Percentiles rank a stretch among this genome's conserved stretches.
phyloP scores from a whole-genome alignment of 2,888 invertebrate genomes.

The Luperina nickerlii region DNA sequence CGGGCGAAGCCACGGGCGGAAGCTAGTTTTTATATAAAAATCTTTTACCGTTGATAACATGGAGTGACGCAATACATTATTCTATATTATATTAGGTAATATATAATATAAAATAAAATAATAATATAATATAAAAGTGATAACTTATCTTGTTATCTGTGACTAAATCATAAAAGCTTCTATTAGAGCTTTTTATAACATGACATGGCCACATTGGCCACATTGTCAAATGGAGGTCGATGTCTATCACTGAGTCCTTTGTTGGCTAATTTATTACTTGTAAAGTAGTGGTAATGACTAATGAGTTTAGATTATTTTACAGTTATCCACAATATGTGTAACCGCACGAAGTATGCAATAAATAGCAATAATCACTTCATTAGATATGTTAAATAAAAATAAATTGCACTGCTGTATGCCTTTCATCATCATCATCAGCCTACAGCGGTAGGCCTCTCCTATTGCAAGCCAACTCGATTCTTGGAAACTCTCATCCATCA shows the following conservation, averaged over 20 bases:
- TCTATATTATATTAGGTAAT: conserved; percentile 22
- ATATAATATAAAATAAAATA: too few species aligned
- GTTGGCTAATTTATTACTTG: conserved; percentile 1
- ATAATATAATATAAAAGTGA: too few species aligned
- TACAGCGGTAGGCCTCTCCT: too few species aligned
- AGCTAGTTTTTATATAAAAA: background rate
- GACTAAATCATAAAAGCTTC: conserved; percentile 50
- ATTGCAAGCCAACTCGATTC: too few species aligned
- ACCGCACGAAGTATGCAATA: background rate
- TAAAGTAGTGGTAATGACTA: background rate
- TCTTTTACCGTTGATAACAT: background rate
- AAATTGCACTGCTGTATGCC: background rate
- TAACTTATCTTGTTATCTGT: conserved; percentile 36
- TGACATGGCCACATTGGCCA: conserved; percentile 3
- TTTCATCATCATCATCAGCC: too few species aligned
- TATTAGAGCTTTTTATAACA: conserved; percentile 59
- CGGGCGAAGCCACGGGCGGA: too few species aligned
- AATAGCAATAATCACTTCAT: too few species aligned
- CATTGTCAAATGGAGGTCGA: conserved; percentile 20
- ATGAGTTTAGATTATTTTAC: background rate
- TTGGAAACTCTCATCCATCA: too few species aligned
- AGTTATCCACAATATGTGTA: background rate
- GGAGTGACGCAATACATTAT: background rate
- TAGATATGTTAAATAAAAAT: background rate
- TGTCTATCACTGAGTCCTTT: background rate